Percentiles rank a stretch among this genome's conserved stretches.
phyloP scores from a whole-genome alignment of 2,797 vertebrate species.

The Dermochelys coriacea region DNA sequence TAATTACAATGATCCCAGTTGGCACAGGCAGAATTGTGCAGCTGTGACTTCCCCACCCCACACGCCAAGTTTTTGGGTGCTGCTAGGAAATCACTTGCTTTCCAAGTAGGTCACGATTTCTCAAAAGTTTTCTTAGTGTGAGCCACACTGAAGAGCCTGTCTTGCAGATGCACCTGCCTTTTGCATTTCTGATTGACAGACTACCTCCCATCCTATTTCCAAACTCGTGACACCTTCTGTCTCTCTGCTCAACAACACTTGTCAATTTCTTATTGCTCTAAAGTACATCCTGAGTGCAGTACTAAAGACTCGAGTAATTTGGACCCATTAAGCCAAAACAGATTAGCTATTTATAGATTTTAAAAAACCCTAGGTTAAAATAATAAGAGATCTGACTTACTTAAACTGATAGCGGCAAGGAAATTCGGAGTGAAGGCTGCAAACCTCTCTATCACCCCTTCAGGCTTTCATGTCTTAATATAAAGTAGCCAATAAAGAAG shows the following conservation, averaged over 20 bases:
- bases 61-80: neutral
- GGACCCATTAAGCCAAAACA: neutral
- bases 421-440: neutral
- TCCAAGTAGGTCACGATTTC: neutral
- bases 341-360: neutral
- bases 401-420: neutral
- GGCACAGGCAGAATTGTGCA: neutral
- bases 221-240: neutral
- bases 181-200: fast-evolving
- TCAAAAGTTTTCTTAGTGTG: fast-evolving
- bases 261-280: fast-evolving
- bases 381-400: neutral
- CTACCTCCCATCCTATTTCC: neutral
- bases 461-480: neutral
- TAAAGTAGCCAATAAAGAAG: neutral
- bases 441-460: neutral
- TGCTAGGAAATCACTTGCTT: neutral
- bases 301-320: neutral
- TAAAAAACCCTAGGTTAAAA: neutral
- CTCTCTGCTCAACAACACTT: neutral
- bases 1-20: neutral
- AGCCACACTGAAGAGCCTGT: neutral
- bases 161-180: fast-evolving
- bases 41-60: neutral
- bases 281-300: neutral